phyloP scores from a whole-genome alignment of 2,888 invertebrate species.

The Mechanitis messenoides region DNA sequence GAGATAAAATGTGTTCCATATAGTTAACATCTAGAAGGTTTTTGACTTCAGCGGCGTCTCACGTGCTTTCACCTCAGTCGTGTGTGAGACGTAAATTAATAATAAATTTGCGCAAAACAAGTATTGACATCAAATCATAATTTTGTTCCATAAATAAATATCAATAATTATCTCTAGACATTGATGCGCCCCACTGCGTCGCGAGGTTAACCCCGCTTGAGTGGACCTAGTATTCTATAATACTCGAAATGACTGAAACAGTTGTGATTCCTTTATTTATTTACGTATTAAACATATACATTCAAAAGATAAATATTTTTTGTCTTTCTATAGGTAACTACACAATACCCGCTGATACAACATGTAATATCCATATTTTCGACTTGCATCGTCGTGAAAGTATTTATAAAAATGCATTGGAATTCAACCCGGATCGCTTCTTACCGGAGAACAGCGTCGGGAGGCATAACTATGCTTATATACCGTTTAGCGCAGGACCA shows the following conservation, averaged over 20 bases:
- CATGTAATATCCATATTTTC: conserved; percentile 75
- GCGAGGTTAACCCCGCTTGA: too few species aligned
- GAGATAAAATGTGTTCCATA: too few species aligned
- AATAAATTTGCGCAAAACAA: too few species aligned
- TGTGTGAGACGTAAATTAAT: too few species aligned
- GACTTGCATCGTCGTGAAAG: conserved; percentile 80
- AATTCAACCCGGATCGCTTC: conserved; percentile 84
- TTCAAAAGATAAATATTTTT: neutral
- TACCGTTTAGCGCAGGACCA: conserved; percentile 82
- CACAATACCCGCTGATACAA: conserved; percentile 66
- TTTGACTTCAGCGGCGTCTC: too few species aligned
- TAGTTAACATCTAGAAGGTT: too few species aligned
- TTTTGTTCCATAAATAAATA: too few species aligned
- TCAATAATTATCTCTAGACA: too few species aligned
- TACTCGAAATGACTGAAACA: neutral
- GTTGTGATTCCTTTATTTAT: neutral
- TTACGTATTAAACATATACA: neutral
- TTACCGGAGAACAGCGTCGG: conserved; percentile 72
- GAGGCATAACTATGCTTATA: conserved; percentile 79
- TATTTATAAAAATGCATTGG: conserved; percentile 79
- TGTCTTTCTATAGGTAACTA: conserved; percentile 15
- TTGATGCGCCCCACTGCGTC: too few species aligned
- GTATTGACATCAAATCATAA: too few species aligned
- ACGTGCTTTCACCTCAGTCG: too few species aligned
- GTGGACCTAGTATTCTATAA: too few species aligned